Base-by-base conservation (phyloP, 1,140 invertebrate species). In the Eciton burchellii region DNA sequence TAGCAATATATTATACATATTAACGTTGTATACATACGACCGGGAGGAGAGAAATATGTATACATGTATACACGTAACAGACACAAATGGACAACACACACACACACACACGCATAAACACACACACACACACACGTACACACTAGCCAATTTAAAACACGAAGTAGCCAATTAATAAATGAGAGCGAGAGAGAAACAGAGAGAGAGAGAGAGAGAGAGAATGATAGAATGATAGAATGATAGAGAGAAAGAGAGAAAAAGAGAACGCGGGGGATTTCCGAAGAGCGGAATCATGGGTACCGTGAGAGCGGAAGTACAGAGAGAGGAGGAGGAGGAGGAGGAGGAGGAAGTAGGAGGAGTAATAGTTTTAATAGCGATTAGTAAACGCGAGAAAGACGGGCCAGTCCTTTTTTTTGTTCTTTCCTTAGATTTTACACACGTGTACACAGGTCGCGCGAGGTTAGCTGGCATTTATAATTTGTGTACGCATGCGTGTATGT, bases 1-100 rank as follows among this genome's bases (percentile, higher is more conserved):
- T 81, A 85, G 83, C 83, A 82, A 87, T 85, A 79, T 77, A 82
- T 81, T 86, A 86, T 83, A 87, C 60, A 77, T 77, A 86, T 72
- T 74, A 76, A 65, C 65, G 73, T 62, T 76, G 77, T 84, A 85
- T 88, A 76, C 84, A 83, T 72, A 84, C 52, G 57, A 63, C 62
- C 29, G 52, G 56, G 41, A 24, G 43, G 56, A 88, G 65, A 56
- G 29, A 68, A 14, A 81, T 71, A 70, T 29, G 65, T 59, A 35
- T 12, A 14, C 24, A 47, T 24, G 52, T 1, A 57, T 4, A 54
- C 19, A 54, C 19, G 41, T 24, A 26, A 21, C n/a, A n/a, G n/a
- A n/a, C n/a, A n/a, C n/a, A n/a, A n/a, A n/a, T n/a, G n/a, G n/a
- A n/a, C n/a, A n/a, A n/a, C n/a, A 54, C 0, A 76, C 1, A 54